phyloP scores from a whole-genome alignment of 2,888 invertebrate genomes.

The Pristionchus maxplancki region DNA sequence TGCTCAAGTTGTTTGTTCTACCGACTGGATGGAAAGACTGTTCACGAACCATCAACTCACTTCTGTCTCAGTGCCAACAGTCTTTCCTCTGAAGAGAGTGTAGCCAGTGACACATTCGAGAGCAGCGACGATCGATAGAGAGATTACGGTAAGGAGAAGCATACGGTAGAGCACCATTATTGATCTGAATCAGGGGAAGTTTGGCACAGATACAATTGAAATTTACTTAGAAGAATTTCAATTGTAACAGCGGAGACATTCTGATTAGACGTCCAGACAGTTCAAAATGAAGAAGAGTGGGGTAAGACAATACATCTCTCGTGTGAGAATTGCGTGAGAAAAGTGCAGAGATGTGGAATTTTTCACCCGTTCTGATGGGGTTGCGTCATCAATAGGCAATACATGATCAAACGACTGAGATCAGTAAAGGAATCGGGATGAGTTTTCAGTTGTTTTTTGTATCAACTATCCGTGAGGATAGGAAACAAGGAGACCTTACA shows the following conservation, averaged over 20 bases:
- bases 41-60: background rate
- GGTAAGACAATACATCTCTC: background rate
- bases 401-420: too few species aligned
- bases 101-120: conserved; percentile 51
- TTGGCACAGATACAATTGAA: too few species aligned
- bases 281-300: background rate
- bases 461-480: too few species aligned
- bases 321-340: background rate
- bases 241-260: background rate
- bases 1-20: background rate
- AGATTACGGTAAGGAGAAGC: conserved; percentile 35
- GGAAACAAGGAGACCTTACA: too few species aligned
- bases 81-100: conserved; percentile 49
- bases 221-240: too few species aligned
- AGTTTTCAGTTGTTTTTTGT: too few species aligned
- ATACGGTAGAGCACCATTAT: conserved; percentile 42
- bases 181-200: too few species aligned
- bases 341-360: background rate
- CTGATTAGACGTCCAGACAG: background rate
- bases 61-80: conserved; percentile 47
- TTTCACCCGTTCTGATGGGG: background rate
- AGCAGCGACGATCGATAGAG: conserved; percentile 20
- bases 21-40: background rate
- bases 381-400: background rate
- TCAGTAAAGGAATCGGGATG: too few species aligned